Base-by-base conservation (phyloP, 1,140 invertebrate genomes). In the Trachymyrmex septentrionalis region DNA sequence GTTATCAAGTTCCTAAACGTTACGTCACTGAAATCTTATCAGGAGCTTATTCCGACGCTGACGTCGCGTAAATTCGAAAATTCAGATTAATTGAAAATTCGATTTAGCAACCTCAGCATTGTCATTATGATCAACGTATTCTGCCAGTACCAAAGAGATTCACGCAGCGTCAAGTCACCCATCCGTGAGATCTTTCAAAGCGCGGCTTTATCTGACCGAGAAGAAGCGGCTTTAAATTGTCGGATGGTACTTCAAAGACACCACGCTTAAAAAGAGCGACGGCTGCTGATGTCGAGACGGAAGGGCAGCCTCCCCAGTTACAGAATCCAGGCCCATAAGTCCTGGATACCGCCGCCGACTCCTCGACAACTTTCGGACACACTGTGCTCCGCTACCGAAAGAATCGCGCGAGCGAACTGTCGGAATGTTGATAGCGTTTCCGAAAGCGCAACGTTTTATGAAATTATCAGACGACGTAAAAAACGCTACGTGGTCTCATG, bases 381-480 rank as follows among this genome's bases (percentile, higher is more conserved):
- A 19, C 14, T 19, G 38, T 30, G 1, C 27, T 12, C n/a, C 12
- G 61, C 30, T 10, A 48, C 24, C 73, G 44, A 38, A 34, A 85
- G 73, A 78, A 27, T 27, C 48, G 61, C 59, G 34, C 73, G 73
- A 64, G 48, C 73, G 78, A 63, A 63, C 44, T 82, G 77, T 63
- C 16, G 80, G 80, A 85, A 87, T 87, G 81, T 64, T 71, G 71
- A 87, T 87, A 67, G n/a, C 48, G 19, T 59, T 85, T 81, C 75
- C 73, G 64, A 76, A 81, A 90, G 87, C 77, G 86, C 66, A 72
- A 86, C 86, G 92, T 71, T 91, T 94, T 95, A 94, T 94, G 92
- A 95, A 95, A 95, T 95, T 94, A 94, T 92, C 88, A 75, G 77
- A 85, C 71, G 91, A 92, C 91, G 89, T 87, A 91, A 88, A 86